phyloP scores from a whole-genome alignment of 2,888 invertebrate species.

The Eupithecia centaureata region DNA sequence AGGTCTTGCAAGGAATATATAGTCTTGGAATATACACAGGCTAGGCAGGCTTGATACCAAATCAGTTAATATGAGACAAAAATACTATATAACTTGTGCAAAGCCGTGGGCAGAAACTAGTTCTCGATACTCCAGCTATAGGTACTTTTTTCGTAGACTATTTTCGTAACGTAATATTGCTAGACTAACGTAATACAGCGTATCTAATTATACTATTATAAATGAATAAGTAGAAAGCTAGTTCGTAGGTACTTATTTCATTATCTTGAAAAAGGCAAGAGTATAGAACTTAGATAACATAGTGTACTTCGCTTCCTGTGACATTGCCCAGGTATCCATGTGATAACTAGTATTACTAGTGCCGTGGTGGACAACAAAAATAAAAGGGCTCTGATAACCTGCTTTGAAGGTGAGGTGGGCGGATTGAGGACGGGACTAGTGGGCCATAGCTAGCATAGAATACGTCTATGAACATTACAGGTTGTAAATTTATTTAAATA shows the following conservation, averaged over 20 bases:
- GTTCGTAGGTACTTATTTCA: too few species aligned
- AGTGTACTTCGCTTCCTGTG: slow-evolving; percentile 18
- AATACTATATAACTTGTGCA: too few species aligned
- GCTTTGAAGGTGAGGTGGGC: slow-evolving; percentile 33
- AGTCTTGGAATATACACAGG: too few species aligned
- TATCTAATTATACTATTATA: too few species aligned
- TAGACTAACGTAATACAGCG: too few species aligned
- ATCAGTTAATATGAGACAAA: too few species aligned
- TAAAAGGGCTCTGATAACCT: slow-evolving; percentile 46
- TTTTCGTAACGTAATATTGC: not conserved
- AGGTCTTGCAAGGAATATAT: too few species aligned
- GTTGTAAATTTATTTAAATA: too few species aligned
- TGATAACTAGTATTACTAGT: slow-evolving; percentile 43
- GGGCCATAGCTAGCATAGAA: not conserved
- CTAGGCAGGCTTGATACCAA: too few species aligned
- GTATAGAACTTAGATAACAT: not conserved
- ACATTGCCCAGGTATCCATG: slow-evolving; percentile 27
- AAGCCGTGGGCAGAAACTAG: too few species aligned
- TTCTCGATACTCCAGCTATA: not conserved
- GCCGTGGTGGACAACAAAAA: slow-evolving; percentile 41
- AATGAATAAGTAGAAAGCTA: too few species aligned
- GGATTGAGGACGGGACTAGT: slow-evolving; percentile 28
- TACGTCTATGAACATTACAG: too few species aligned
- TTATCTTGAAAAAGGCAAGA: not conserved
- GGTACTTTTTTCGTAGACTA: not conserved